Base-by-base conservation (phyloP, 2,888 invertebrate genomes). In the Rotaria sp. region DNA sequence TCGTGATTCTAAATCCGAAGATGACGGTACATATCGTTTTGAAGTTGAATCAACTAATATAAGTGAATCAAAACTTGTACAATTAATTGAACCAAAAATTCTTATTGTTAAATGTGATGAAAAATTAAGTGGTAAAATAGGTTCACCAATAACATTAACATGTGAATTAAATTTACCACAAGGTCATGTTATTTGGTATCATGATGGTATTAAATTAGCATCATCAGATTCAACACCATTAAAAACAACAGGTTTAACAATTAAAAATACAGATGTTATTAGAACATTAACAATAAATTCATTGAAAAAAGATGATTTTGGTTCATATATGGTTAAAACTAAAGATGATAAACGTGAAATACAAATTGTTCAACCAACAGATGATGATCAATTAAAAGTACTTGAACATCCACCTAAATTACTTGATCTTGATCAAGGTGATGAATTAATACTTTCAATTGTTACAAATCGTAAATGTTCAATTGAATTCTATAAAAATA, bases 301-400 rank as follows among this genome's bases (percentile, higher is more conserved):
- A 80, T 26, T 80, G 45, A 45, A 80, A 80, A 80, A 80, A 45
- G 80, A 80, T 41, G 45, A 80, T n/a, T 80, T 80, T 45, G 80
- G 80, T 80, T 45, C 80, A 26, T 80, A 80, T 80, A 41, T n/a
- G 11, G 45, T 80, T 26, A 80, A 80, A 45, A 80, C 80, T 5
- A 80, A 80, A 80, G 80, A 80, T 80, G 80, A 80, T 15, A 80
- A 80, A 45, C 80, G 80, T 41, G 45, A 80, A 45, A 26, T 80
- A n/a, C 41, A 41, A 80, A 1, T 80, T 26, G 21, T 15, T 26
- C 26, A 80, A 80, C 0, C 1, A 80, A n/a, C 41, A 15, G 45
- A 45, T 45, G 80, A 80, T 80, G 80, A 80, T 80, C 24, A 45
- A 80, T 80, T 80, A n/a, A 80, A 80, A 80, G 80, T 80, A 26